Evolutionary conservation across 2,888 invertebrate genomes (phyloP).

Genomic region (Rhagonycha fulva): DNA sequence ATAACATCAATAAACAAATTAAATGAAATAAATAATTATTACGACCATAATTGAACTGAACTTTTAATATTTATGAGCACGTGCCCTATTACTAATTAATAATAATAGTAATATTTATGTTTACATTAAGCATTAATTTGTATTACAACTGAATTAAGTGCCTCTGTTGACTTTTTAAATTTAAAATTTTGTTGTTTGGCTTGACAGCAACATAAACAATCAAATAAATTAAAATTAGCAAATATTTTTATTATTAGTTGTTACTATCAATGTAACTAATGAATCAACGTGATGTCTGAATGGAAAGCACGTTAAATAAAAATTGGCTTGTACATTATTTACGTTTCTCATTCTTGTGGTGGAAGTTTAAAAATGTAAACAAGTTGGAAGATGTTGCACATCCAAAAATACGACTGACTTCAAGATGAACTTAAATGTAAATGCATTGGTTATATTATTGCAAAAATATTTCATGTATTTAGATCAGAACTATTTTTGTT

Average conservation of each 20-base stretch:
- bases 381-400: background rate
- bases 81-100: background rate
- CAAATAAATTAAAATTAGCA: background rate
- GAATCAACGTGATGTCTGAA: background rate
- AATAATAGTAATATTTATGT: background rate
- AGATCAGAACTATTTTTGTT: slow-evolving; percentile 19
- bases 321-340: background rate
- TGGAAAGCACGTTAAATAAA: background rate
- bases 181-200: background rate
- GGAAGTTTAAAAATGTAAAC: background rate
- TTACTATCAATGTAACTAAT: background rate
- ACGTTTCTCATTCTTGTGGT: background rate
- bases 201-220: background rate
- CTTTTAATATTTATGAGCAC: background rate
- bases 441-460: background rate
- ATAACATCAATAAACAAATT: background rate
- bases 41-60: background rate
- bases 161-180: background rate
- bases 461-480: slow-evolving; percentile 9
- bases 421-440: background rate
- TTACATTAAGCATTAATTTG: background rate
- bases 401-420: background rate
- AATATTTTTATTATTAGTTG: background rate
- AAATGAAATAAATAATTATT: background rate
- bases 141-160: background rate